Evolutionary conservation across 2,888 invertebrate genomes (phyloP), one percentile per base, ranked within the genome.

Genomic region (Sepioteuthis lessoniana): DNA sequence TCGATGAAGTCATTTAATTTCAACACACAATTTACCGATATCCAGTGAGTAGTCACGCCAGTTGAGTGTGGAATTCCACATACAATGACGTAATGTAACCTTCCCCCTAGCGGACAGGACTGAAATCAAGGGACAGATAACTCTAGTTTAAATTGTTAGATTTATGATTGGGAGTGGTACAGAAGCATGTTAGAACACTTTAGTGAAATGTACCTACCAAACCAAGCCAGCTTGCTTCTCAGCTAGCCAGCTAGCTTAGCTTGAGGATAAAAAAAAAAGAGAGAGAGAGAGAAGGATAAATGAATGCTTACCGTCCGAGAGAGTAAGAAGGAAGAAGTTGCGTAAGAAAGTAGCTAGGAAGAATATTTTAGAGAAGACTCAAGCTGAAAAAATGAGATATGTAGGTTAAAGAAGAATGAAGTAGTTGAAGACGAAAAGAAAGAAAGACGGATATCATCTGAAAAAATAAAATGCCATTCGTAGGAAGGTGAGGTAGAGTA

Each of bases 391-490:
- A 76, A n/a, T 76, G 76, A n/a, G 76, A 13, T 0, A 76, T 76
- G n/a, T 76, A 47, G 92, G 31, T 31, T 47, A 92, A 47, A 47
- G 92, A 31, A 35, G 92, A 92, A 37, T 91, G 91, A 91, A n/a
- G 91, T 37, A 31, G 91, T 31, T 42, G 19, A 92, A 47, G 38
- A 92, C 31, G 92, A 47, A 92, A 42, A 46, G 92, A 91, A 25
- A 42, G 91, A 55, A 55, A 93, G 55, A 55, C 31, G 90, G 37
- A 94, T 28, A 55, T 37, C 21, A 60, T 93, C 94, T 95, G 93
- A 95, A 95, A 35, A 95, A 90, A n/a, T 94, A 94, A 55, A 95
- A 95, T n/a, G 95, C 91, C 28, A 95, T 94, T 37, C 95, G 94
- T 8, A 95, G 95, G 5, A 95, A 95, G 92, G 37, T 31, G 92